Conservation (phyloP, 2,113 vertebrate species). For the Brienomyrus brachyistius region DNA sequence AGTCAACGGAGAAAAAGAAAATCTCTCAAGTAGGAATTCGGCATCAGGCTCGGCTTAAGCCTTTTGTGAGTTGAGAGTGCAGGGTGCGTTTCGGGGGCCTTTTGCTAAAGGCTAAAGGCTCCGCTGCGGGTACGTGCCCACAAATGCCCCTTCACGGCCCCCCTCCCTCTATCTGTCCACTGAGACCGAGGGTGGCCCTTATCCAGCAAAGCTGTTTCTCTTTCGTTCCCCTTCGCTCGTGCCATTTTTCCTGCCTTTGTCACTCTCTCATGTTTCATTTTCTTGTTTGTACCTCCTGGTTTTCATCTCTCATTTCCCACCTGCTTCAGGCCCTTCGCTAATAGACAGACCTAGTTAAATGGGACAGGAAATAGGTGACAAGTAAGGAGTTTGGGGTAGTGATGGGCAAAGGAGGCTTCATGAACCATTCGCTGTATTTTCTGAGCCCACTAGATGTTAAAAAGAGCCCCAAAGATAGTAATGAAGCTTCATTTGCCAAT, state of each 20-base stretch:
- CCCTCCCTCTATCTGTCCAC: neutral
- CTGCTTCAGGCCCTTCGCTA: neutral
- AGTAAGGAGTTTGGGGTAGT: neutral
- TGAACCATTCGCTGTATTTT: no score
- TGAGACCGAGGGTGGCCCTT: neutral
- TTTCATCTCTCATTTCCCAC: neutral
- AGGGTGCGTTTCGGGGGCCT: conserved; percentile 73
- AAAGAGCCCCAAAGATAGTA: no score
- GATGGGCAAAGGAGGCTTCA: no score
- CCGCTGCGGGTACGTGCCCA: neutral
- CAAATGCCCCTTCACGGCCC: neutral
- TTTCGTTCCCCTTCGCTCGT: neutral
- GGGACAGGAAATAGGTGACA: neutral
- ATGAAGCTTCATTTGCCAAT: no score
- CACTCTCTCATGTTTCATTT: neutral
- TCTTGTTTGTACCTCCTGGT: neutral
- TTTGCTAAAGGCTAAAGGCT: conserved; percentile 76
- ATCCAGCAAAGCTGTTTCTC: neutral
- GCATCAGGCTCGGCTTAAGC: conserved; percentile 67
- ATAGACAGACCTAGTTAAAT: neutral
- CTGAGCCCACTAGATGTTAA: no score
- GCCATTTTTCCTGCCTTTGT: neutral
- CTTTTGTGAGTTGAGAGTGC: conserved; percentile 75
- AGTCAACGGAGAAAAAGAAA: conserved; percentile 88
- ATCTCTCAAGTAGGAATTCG: conserved; percentile 77